These are phyloP conservation scores for Phyto melanocephala DNA, from an alignment of 2,888 invertebrate species.

Conservation along the genomic window DNA sequence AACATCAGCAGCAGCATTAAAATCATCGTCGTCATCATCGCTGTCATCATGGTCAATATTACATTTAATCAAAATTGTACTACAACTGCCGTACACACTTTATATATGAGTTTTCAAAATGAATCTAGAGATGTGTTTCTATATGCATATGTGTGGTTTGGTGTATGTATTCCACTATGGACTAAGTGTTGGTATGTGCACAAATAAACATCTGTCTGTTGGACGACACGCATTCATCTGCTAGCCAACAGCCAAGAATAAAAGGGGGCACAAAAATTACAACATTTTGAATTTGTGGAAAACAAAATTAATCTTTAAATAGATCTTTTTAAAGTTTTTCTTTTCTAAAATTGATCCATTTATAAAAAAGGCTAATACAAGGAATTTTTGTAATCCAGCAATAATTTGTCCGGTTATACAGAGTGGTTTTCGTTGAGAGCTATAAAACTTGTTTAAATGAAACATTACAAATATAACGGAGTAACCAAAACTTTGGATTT, in stretches of 20 bases:
- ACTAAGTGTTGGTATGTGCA: neutral
- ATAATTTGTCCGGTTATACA: too few species aligned
- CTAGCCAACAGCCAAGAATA: neutral
- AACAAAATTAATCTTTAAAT: too few species aligned
- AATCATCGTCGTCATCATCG: neutral
- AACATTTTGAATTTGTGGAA: neutral
- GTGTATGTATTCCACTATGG: neutral
- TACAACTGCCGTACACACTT: neutral
- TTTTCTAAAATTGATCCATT: too few species aligned
- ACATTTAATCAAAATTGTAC: constrained; percentile 20
- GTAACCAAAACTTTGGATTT: too few species aligned
- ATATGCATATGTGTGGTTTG: neutral
- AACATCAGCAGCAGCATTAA: neutral
- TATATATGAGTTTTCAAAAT: neutral
- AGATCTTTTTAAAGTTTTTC: too few species aligned
- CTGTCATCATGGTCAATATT: constrained; percentile 24
- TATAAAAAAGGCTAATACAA: too few species aligned
- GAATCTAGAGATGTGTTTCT: neutral
- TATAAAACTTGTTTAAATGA: too few species aligned
- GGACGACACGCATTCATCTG: neutral
- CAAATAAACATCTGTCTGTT: constrained; percentile 22
- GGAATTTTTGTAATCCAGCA: too few species aligned
- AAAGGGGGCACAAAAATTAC: neutral
- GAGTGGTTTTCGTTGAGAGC: too few species aligned
- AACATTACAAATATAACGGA: too few species aligned